Conservation (phyloP, 2,888 invertebrate genomes). For the Eurytoma californica region DNA sequence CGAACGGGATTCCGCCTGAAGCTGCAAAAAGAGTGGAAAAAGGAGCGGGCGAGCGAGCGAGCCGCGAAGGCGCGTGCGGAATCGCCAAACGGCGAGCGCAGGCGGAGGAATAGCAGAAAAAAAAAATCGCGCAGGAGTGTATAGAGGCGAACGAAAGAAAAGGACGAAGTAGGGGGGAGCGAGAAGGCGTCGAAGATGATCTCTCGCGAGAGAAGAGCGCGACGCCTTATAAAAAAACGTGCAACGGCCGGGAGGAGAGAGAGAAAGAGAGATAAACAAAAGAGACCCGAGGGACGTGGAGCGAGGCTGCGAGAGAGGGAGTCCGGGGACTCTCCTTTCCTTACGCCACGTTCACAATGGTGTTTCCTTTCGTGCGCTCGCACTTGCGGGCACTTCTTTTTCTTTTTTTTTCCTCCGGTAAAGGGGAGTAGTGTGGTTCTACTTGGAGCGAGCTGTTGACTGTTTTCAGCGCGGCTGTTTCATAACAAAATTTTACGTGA, state of each 20-base stretch:
- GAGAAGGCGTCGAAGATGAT: slow-evolving; percentile 54
- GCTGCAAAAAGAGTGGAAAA: slow-evolving; percentile 7
- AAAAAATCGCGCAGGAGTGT: slow-evolving; percentile 11
- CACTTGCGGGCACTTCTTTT: too few species aligned
- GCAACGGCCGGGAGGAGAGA: slow-evolving; percentile 2
- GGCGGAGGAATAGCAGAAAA: background rate
- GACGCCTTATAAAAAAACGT: slow-evolving; percentile 41
- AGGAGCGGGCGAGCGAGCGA: slow-evolving; percentile 11
- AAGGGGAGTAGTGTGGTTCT: too few species aligned
- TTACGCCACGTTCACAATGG: slow-evolving; percentile 15
- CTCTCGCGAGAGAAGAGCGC: slow-evolving; percentile 35
- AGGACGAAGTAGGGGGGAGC: background rate
- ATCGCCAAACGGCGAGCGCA: slow-evolving; percentile 41
- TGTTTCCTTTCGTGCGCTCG: slow-evolving; percentile 3
- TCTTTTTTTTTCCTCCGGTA: too few species aligned
- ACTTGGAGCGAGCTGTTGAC: too few species aligned
- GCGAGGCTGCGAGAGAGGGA: slow-evolving; percentile 12
- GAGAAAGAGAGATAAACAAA: slow-evolving; percentile 34
- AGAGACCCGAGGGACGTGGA: slow-evolving; percentile 5
- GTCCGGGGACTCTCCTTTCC: background rate
- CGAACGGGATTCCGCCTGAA: slow-evolving; percentile 42
- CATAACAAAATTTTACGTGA: too few species aligned
- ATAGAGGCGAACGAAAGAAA: background rate
- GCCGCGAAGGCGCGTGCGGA: slow-evolving; percentile 45
- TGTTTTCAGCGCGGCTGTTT: too few species aligned